Base-by-base conservation (phyloP, 2,888 invertebrate genomes). In the Lacanobia wlatinum region DNA sequence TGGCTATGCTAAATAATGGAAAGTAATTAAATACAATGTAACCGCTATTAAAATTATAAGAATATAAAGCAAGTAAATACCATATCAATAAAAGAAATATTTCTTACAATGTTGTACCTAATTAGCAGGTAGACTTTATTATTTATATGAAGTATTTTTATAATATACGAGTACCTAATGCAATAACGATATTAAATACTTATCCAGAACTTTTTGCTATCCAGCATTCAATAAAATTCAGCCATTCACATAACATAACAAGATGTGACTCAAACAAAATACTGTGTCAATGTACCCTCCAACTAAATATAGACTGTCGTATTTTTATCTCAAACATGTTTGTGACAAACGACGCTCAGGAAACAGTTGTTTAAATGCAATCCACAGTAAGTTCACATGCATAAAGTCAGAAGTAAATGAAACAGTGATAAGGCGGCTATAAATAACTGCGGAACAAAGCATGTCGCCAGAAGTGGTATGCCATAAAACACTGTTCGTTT, bases 361-460 rank as follows among this genome's bases (percentile, higher is more conserved):
- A 70, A 28, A 69, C n/a, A n/a, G 16, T 52, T 12, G 21, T 69
- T 43, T 2, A n/a, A 12, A 28, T 7, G 40, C 38, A 58, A 6
- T 14, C 3, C 7, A n/a, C 1, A 18, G 10, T 56, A 43, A 12
- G 43, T 53, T 16, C 46, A 59, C 7, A 59, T n/a, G 38, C 10
- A 9, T 21, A 23, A 28, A 16, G 28, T 53, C 38, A 2, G 21
- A 43, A 50, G 63, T 38, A 46, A 73, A 48, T 46, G 38, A n/a
- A 60, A 46, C 2, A n/a, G 7, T 46, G 76, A 76, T 76, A 73
- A 52, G 18, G 4, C 2, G 12, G 40, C 66, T 52, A n/a, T 73
- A 43, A 43, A 76, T 65, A 76, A 21, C n/a, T 34, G 12, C 0
- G 10, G 34, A 59, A 52, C 52, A 34, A 38, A 34, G 0, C 23